Evolutionary conservation across 1,140 invertebrate species (phyloP).

Genomic region (Hydropsyche tenuis): DNA sequence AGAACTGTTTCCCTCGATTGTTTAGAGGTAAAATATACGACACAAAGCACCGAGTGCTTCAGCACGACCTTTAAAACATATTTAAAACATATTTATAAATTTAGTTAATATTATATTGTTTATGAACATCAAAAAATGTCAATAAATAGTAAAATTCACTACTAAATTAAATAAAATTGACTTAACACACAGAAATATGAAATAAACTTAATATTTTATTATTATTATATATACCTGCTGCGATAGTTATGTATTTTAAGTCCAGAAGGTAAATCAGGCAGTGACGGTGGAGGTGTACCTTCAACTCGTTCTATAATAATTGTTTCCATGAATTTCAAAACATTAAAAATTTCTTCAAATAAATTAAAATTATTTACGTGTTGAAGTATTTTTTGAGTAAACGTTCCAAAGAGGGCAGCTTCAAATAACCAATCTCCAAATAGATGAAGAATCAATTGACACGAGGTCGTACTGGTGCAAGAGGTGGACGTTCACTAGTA

Average conservation of each 20-base stretch:
- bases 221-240: too few species aligned
- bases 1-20: constrained; percentile 95
- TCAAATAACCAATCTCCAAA: constrained; percentile 98
- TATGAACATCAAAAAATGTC: too few species aligned
- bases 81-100: too few species aligned
- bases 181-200: too few species aligned
- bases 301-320: constrained; percentile 62
- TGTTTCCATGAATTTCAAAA: neutral
- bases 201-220: too few species aligned
- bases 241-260: constrained; percentile 59
- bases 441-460: constrained; percentile 90
- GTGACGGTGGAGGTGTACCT: constrained; percentile 58
- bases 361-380: constrained; percentile 38
- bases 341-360: constrained; percentile 10
- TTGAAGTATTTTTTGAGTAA: constrained; percentile 48
- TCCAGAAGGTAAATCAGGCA: constrained; percentile 56
- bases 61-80: constrained; percentile 74
- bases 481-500: constrained; percentile 64
- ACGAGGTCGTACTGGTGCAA: constrained; percentile 81
- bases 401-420: constrained; percentile 83
- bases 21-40: constrained; percentile 94
- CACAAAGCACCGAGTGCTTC: constrained; percentile 95
- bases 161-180: too few species aligned
- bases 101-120: too few species aligned
- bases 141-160: too few species aligned